Conservation (phyloP, 2,113 vertebrate species). For the Himantopus leucocephalus region DNA sequence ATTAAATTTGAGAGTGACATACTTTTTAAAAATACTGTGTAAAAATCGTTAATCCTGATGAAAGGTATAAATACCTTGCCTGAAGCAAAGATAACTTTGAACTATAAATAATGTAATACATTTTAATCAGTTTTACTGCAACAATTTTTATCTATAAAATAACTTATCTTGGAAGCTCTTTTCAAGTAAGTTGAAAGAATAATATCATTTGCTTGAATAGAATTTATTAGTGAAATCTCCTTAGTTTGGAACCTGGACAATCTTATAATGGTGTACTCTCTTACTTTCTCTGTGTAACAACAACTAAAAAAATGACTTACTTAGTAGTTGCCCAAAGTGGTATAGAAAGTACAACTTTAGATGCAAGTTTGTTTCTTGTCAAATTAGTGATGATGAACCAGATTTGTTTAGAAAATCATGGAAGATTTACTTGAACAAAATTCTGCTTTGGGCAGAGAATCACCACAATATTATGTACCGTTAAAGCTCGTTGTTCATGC, state of each 20-base stretch:
- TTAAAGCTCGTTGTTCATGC: neutral
- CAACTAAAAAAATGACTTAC: neutral
- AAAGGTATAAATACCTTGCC: constrained; percentile 21
- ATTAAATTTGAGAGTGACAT: neutral
- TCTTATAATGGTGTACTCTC: neutral
- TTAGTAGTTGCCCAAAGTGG: neutral
- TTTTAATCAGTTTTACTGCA: constrained; percentile 46
- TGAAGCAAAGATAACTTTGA: constrained; percentile 33
- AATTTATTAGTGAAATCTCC: neutral
- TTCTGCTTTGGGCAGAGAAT: neutral
- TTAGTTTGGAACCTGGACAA: neutral
- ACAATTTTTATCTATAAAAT: constrained; percentile 6
- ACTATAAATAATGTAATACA: constrained; percentile 30
- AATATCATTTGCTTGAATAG: neutral
- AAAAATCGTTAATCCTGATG: constrained; percentile 39
- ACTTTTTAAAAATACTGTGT: neutral
- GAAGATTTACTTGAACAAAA: neutral
- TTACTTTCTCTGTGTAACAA: neutral
- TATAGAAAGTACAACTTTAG: neutral
- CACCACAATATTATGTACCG: neutral
- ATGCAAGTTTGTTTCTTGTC: neutral
- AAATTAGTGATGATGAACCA: neutral
- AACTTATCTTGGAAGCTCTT: neutral
- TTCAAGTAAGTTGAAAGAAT: constrained; percentile 11
- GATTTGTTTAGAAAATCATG: neutral